A percentile compares a stretch with the other conserved stretches of the same genome.
Conservation (phyloP, 2,797 vertebrate genomes). For the Microctenopoma stevenorrisi region DNA sequence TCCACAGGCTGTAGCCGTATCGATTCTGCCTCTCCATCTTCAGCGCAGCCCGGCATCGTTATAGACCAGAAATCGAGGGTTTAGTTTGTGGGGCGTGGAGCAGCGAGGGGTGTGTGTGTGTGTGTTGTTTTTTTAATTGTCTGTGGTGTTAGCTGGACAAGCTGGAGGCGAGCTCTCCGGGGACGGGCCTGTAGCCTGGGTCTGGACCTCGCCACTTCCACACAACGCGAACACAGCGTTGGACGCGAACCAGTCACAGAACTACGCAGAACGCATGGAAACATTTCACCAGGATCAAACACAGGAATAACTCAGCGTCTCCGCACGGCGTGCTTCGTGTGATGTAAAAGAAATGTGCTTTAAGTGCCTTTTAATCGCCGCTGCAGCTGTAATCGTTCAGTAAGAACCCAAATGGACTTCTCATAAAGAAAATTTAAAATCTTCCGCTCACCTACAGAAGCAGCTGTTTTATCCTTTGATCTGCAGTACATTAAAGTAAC, state of each 20-base stretch:
- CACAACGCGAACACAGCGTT: constrained; percentile 59
- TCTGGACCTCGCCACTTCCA: constrained; percentile 69
- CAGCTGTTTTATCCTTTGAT: constrained; percentile 78
- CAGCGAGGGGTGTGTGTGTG: constrained; percentile 15
- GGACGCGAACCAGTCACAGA: background rate
- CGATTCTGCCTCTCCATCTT: constrained; percentile 73
- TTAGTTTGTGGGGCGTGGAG: constrained; percentile 48
- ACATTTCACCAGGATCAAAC: background rate
- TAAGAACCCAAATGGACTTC: constrained; percentile 60
- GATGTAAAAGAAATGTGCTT: constrained; percentile 13
- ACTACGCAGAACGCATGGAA: constrained; percentile 1
- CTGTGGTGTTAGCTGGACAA: constrained; percentile 78
- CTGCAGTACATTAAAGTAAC: constrained; percentile 78
- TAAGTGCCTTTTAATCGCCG: constrained; percentile 63
- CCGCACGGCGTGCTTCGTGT: no score
- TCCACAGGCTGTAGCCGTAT: constrained; percentile 79
- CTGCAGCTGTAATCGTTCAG: constrained; percentile 41
- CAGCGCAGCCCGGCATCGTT: constrained; percentile 66
- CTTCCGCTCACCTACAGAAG: constrained; percentile 60
- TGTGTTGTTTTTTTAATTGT: constrained; percentile 72
- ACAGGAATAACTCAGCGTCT: background rate
- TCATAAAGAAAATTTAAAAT: constrained; percentile 67
- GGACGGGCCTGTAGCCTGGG: constrained; percentile 68
- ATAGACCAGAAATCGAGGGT: constrained; percentile 63
- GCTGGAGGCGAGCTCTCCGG: constrained; percentile 69